These are phyloP conservation scores for Phataginus tetradactyla DNA, from an alignment of 2,797 vertebrate species.

Conservation along the genomic window DNA sequence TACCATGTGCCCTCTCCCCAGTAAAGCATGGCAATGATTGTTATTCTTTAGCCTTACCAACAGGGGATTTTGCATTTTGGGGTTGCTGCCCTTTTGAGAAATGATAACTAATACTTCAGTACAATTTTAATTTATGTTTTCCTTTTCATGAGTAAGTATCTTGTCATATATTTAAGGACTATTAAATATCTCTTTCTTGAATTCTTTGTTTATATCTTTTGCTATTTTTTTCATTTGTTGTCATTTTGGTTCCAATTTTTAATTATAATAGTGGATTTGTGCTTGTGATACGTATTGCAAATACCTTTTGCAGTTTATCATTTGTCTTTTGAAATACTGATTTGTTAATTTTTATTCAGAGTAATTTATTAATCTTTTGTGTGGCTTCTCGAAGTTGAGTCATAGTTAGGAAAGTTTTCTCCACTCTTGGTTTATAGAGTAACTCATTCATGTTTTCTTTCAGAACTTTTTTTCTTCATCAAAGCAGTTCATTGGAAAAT, in stretches of 20 bases:
- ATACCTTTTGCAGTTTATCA: not conserved
- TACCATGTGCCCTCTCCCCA: not conserved
- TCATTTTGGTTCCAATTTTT: slow-evolving; percentile 19
- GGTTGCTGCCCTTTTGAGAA: not conserved
- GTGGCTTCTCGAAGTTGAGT: not conserved
- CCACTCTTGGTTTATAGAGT: not conserved
- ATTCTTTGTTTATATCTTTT: not conserved
- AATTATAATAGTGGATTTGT: not conserved
- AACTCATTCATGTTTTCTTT: slow-evolving; percentile 17
- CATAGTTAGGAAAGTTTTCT: slow-evolving; percentile 8
- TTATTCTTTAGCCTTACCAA: not conserved
- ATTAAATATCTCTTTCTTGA: not conserved
- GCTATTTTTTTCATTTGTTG: not conserved
- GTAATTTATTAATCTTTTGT: slow-evolving; percentile 22
- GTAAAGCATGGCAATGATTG: not conserved
- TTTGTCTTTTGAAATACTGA: not conserved
- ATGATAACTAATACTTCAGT: not conserved
- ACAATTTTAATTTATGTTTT: slow-evolving; percentile 32
- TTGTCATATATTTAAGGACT: not conserved
- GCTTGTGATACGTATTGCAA: not conserved
- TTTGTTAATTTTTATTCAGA: slow-evolving; percentile 10
- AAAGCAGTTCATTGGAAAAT: slow-evolving; percentile 66
- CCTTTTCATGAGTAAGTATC: not conserved
- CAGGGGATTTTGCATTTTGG: not conserved
- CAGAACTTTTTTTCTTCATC: slow-evolving; percentile 30